phyloP scores from a whole-genome alignment of 2,113 vertebrate species.

The Gnathonemus longibarbis region DNA sequence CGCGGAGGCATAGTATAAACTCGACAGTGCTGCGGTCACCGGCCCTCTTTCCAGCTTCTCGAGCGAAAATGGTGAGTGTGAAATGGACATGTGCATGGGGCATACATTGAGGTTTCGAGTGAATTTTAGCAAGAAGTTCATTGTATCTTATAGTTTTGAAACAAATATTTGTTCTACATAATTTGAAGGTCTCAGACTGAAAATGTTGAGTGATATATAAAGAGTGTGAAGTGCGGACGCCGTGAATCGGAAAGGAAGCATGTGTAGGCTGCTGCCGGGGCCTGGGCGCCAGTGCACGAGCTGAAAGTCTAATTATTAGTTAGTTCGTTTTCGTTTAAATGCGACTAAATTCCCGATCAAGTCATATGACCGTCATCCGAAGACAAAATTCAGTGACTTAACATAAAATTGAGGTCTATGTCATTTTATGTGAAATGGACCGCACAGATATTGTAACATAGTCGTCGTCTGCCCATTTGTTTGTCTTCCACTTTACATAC shows the following conservation, averaged over 20 bases:
- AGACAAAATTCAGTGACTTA: neutral
- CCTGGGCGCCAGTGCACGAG: neutral
- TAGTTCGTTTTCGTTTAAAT: neutral
- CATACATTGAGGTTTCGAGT: neutral
- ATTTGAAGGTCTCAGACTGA: neutral
- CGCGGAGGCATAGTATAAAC: constrained; percentile 44
- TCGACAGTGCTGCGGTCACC: constrained; percentile 19
- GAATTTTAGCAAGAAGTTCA: fast-evolving
- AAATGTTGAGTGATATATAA: neutral
- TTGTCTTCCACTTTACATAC: neutral
- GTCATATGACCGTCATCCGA: neutral
- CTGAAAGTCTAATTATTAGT: neutral
- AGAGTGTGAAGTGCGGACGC: neutral
- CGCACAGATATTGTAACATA: neutral
- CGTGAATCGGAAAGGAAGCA: neutral
- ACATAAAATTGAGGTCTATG: neutral
- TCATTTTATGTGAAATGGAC: neutral
- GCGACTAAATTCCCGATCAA: neutral
- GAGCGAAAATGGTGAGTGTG: constrained; percentile 71
- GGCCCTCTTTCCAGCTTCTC: constrained; percentile 58
- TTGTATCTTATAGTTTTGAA: neutral
- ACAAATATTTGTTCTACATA: neutral
- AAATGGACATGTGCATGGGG: neutral
- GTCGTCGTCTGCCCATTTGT: neutral
- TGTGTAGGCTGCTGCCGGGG: neutral